phyloP scores from a whole-genome alignment of 2,797 vertebrate genomes.

The Enteromius paludinosus region DNA sequence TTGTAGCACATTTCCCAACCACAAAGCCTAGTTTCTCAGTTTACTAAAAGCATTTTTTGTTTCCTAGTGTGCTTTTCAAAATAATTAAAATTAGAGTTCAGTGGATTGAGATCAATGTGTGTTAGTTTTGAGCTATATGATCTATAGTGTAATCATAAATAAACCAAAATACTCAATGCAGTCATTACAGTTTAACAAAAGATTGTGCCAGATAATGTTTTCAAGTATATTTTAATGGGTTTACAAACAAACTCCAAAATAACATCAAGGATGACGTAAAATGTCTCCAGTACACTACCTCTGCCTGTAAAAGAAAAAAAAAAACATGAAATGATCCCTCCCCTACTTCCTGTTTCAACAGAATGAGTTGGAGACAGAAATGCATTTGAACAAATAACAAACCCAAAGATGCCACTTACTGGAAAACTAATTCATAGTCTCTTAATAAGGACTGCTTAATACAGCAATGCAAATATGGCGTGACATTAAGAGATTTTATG shows the following conservation, averaged over 20 bases:
- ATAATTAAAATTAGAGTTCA: neutral
- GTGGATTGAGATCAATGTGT: neutral
- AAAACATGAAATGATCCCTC: neutral
- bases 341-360: constrained; percentile 33
- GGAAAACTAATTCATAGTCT: neutral
- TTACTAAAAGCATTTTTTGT: no score
- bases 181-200: neutral
- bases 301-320: neutral
- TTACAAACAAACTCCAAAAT: neutral
- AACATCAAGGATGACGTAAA: neutral
- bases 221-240: neutral
- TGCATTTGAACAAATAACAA: neutral
- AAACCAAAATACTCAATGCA: neutral
- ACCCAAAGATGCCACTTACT: neutral
- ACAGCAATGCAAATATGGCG: neutral
- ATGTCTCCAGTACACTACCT: neutral
- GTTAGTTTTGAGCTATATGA: neutral
- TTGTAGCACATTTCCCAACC: neutral
- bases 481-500: neutral
- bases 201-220: neutral
- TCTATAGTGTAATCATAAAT: neutral
- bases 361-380: constrained; percentile 4
- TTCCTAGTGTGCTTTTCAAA: neutral
- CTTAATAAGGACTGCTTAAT: neutral
- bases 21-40: neutral